Conservation (phyloP, 1,140 invertebrate genomes). For the Pogonomyrmex californicus region DNA sequence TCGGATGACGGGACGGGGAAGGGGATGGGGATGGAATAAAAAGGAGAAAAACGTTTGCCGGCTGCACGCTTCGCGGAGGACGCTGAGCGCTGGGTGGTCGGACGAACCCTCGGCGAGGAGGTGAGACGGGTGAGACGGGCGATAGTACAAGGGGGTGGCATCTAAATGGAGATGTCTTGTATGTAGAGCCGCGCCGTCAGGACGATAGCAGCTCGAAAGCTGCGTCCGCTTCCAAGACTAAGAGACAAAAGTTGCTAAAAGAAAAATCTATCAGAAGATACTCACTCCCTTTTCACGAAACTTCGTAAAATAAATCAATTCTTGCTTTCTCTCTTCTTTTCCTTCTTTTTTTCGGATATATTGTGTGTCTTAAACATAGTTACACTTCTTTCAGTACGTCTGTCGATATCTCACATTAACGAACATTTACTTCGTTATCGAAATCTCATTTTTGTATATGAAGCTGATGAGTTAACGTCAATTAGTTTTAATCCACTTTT, state of each 20-base stretch:
- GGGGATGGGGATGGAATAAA: conserved; percentile 32
- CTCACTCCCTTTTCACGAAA: conserved; percentile 12
- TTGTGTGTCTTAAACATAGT: conserved; percentile 1
- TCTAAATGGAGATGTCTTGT: conserved; percentile 86
- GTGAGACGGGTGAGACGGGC: conserved; percentile 59
- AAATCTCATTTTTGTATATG: background rate
- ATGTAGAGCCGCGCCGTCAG: conserved; percentile 83
- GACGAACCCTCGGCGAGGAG: conserved; percentile 57
- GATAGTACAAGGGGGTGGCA: conserved; percentile 71
- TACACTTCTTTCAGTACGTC: background rate
- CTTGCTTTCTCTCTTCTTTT: background rate
- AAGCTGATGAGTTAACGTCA: background rate
- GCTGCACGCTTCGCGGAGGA: conserved; percentile 8
- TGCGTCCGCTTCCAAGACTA: conserved; percentile 75
- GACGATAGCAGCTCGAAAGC: conserved; percentile 80
- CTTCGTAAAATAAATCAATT: conserved; percentile 56
- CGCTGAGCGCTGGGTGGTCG: background rate
- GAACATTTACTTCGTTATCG: background rate
- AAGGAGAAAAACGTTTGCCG: conserved; percentile 56
- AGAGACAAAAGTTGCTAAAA: conserved; percentile 84
- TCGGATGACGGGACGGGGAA: conserved; percentile 41
- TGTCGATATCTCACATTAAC: background rate
- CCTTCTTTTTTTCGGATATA: background rate
- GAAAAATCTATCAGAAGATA: conserved; percentile 81
- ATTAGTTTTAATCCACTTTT: background rate